Percentiles rank a stretch among this genome's conserved stretches.
Evolutionary conservation across 1,140 invertebrate species (phyloP).

Genomic region (Paracyclopina nana): DNA sequence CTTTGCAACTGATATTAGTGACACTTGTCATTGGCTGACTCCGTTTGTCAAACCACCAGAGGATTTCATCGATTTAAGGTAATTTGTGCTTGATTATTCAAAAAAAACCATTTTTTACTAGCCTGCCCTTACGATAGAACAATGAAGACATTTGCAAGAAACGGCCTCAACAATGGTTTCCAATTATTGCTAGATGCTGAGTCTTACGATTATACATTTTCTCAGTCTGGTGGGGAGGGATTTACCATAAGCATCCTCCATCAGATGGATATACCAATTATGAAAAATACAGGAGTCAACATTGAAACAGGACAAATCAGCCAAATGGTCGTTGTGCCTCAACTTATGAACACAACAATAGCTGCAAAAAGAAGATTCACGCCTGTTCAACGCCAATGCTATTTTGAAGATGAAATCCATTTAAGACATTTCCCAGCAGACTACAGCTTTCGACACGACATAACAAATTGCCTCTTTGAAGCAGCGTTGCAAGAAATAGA

Average conservation of each 20-base stretch:
- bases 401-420: background rate
- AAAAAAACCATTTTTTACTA: background rate
- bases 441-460: background rate
- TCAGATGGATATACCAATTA: background rate
- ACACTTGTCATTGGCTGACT: background rate
- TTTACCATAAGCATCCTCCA: background rate
- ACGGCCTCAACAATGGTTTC: background rate
- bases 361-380: background rate
- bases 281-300: background rate
- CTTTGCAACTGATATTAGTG: background rate
- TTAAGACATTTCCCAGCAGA: background rate
- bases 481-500: background rate
- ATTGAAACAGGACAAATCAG: background rate
- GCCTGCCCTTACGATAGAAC: background rate
- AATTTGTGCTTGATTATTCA: background rate
- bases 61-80: background rate
- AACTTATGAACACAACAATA: background rate
- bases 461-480: background rate
- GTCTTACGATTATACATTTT: background rate
- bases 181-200: background rate
- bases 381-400: background rate
- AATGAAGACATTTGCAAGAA: background rate
- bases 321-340: background rate
- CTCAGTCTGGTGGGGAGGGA: background rate
- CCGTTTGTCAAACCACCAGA: background rate